phyloP scores from a whole-genome alignment of 2,113 vertebrate genomes.

The Microcebus ravelobensis region DNA sequence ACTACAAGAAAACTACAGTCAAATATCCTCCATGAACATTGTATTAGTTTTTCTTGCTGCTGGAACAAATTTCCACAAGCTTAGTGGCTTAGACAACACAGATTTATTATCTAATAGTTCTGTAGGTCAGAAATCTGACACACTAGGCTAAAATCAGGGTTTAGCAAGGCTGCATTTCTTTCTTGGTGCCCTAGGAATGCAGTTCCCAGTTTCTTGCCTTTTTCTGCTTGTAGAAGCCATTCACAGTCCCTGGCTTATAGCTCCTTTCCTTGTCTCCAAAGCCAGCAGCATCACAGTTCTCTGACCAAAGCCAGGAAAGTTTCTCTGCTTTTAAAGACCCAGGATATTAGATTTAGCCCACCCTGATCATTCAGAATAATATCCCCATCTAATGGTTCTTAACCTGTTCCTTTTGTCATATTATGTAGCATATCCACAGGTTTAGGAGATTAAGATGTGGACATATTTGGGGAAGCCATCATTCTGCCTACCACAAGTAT shows the following conservation, averaged over 20 bases:
- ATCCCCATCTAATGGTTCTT: not conserved
- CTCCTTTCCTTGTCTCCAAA: not conserved
- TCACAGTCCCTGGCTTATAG: no score
- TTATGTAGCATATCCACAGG: not conserved
- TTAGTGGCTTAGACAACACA: not conserved
- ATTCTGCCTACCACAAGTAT: not conserved
- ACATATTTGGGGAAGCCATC: not conserved
- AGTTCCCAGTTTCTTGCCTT: not conserved
- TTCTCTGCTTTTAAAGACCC: not conserved
- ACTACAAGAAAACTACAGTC: not conserved
- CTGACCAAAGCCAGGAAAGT: not conserved
- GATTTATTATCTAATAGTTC: no score
- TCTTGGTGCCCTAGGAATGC: not conserved
- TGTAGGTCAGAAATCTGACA: not conserved
- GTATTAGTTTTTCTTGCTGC: not conserved
- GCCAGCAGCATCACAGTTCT: not conserved
- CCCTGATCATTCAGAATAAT: not conserved
- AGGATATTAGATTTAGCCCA: not conserved
- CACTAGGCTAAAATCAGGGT: not conserved
- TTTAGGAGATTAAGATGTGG: not conserved
- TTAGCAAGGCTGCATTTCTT: no score
- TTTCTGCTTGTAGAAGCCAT: not conserved
- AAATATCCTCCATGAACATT: not conserved
- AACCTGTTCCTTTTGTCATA: not conserved
- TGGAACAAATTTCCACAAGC: not conserved